Evolutionary conservation across 2,888 invertebrate species (phyloP), one percentile per base, ranked within the genome.

Genomic region (Hypena proboscidalis): DNA sequence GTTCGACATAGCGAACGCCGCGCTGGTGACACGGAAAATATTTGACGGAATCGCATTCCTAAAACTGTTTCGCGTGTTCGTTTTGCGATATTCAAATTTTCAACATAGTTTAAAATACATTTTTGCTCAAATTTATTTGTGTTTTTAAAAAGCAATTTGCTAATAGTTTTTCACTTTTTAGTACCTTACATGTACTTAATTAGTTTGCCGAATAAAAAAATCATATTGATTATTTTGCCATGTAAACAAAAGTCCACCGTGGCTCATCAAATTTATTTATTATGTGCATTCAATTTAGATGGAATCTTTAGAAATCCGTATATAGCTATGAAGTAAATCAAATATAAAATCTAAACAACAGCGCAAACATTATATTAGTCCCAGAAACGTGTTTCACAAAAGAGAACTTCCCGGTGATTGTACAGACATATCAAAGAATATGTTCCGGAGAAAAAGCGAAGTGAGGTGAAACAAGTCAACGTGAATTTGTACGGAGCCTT

Each of bases 401-500:
- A 36, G 19, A 25, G 34, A 20, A 31, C 14, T 14, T 15, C 14
- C 19, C 26, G 9, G 10, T 9, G 19, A 10, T 30, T 27, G 19
- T 34, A 34, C 40, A 65, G 59, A 67, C 61, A 62, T 69, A 63
- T 64, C 67, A 67, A 76, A 73, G 70, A 74, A 76, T 69, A 74
- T 58, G 67, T 75, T 70, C 58, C 65, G 59, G 42, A 61, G 66
- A 65, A 76, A 72, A 72, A 76, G 53, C 67, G 68, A 58, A 68
- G 72, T 69, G 70, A 74, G 74, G 67, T 73, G 76, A 69, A 77
- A 77, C 77, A 83, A 85, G 87, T 87, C 85, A 85, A 85, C 82
- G 76, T 70, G 85, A 87, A 87, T 89, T 88, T 84, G 88, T 85
- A 82, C 80, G 80, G 75, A 83, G 86, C 87, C 90, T 90, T 90